Evolutionary conservation across 2,888 invertebrate genomes (phyloP).

Genomic region (Mactromeris polynyma): DNA sequence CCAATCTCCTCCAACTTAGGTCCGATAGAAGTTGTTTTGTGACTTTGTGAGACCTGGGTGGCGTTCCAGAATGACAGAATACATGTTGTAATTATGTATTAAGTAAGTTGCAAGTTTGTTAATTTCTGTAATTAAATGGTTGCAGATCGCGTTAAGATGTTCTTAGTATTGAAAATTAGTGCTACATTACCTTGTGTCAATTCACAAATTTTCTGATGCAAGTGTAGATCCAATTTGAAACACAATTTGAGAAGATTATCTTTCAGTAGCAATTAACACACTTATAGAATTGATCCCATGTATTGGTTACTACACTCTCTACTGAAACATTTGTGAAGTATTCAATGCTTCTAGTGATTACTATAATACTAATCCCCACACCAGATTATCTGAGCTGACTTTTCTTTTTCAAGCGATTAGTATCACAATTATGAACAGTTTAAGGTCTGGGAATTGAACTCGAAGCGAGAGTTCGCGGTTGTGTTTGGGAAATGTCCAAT

Average conservation of each 20-base stretch:
- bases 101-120: no score
- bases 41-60: no score
- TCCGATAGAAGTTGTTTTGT: no score
- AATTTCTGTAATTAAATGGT: no score
- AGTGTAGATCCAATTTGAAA: neutral
- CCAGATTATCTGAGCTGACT: neutral
- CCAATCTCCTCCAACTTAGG: no score
- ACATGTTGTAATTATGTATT: no score
- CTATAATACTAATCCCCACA: neutral
- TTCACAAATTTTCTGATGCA: no score
- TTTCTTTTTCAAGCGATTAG: constrained; percentile 1
- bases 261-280: neutral
- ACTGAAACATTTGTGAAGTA: neutral
- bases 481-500: neutral
- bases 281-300: neutral
- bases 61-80: no score
- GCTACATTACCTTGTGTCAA: no score
- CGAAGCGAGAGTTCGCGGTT: neutral
- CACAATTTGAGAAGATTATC: neutral
- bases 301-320: neutral
- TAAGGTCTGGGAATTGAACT: constrained; percentile 3
- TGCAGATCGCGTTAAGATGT: no score
- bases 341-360: neutral
- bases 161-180: no score
- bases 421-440: neutral